These are phyloP conservation scores for Labia minor DNA, from an alignment of 2,888 invertebrate species.

Conservation along the genomic window DNA sequence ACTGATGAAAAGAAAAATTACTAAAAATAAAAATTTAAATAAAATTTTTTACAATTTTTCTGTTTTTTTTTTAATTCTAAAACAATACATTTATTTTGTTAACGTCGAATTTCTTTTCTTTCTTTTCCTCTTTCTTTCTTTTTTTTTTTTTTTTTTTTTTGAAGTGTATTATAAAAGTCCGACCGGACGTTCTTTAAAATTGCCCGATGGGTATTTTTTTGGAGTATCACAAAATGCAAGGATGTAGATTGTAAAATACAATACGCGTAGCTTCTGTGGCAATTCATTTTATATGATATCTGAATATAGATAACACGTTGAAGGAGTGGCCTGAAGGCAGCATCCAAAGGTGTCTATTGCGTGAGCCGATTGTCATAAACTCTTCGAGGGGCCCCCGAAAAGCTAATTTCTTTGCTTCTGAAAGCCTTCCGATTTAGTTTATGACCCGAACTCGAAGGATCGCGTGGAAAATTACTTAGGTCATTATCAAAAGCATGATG, in stretches of 20 bases:
- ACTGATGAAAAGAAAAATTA: too few relatives aligned
- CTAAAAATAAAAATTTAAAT: too few relatives aligned
- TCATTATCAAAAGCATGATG: slow-evolving; percentile 7
- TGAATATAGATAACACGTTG: not conserved
- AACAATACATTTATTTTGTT: too few relatives aligned
- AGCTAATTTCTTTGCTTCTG: not conserved
- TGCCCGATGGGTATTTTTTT: not conserved
- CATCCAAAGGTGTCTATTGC: not conserved
- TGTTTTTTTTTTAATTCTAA: too few relatives aligned
- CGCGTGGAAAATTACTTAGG: slow-evolving; percentile 7
- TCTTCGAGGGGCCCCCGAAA: not conserved
- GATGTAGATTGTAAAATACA: slow-evolving; percentile 5
- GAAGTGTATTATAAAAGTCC: not conserved
- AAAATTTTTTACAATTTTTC: too few relatives aligned
- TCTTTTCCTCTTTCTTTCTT: not conserved
- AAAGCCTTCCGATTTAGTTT: slow-evolving; percentile 8
- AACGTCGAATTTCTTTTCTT: not conserved
- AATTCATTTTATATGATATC: slow-evolving; percentile 13
- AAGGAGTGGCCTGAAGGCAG: not conserved
- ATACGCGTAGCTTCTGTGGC: not conserved
- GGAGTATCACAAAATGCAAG: not conserved
- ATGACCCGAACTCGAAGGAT: not conserved
- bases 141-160: not conserved
- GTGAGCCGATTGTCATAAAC: slow-evolving; percentile 2
- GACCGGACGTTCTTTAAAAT: not conserved